phyloP scores from a whole-genome alignment of 2,888 invertebrate species.

The Lacanobia oleracea region DNA sequence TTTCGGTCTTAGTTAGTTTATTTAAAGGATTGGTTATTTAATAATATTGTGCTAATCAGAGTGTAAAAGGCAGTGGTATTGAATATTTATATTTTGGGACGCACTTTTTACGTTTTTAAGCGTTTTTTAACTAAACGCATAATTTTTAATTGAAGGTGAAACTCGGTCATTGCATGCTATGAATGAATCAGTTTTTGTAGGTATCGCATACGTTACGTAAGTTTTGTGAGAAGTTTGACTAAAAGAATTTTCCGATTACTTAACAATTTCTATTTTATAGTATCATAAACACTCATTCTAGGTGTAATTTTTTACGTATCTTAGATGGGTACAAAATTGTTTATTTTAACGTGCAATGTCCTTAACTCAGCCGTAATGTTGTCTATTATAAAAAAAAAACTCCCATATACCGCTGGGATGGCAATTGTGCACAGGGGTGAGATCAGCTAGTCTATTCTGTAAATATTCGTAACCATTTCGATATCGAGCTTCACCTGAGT shows the following conservation, averaged over 20 bases:
- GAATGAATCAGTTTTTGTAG: slow-evolving; percentile 23
- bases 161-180: slow-evolving; percentile 22
- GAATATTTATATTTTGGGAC: slow-evolving; percentile 47
- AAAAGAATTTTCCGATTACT: background rate
- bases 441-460: too few relatives aligned
- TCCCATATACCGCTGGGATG: too few relatives aligned
- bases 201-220: background rate
- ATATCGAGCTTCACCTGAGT: too few relatives aligned
- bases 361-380: too few relatives aligned
- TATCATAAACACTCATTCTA: background rate
- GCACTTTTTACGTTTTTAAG: slow-evolving; percentile 40
- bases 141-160: slow-evolving; percentile 44
- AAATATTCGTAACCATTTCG: too few relatives aligned
- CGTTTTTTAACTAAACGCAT: slow-evolving; percentile 22
- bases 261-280: background rate
- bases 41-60: slow-evolving; percentile 53
- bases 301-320: too few relatives aligned
- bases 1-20: slow-evolving; percentile 45
- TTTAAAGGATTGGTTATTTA: slow-evolving; percentile 52
- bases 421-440: too few relatives aligned
- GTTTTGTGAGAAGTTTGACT: background rate
- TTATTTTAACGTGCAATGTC: too few relatives aligned
- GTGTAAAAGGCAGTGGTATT: slow-evolving; percentile 58
- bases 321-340: too few relatives aligned
- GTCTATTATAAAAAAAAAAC: too few relatives aligned